These are phyloP conservation scores for Solenodon paradoxus DNA, from an alignment of 2,113 vertebrate genomes.

Conservation along the genomic window DNA sequence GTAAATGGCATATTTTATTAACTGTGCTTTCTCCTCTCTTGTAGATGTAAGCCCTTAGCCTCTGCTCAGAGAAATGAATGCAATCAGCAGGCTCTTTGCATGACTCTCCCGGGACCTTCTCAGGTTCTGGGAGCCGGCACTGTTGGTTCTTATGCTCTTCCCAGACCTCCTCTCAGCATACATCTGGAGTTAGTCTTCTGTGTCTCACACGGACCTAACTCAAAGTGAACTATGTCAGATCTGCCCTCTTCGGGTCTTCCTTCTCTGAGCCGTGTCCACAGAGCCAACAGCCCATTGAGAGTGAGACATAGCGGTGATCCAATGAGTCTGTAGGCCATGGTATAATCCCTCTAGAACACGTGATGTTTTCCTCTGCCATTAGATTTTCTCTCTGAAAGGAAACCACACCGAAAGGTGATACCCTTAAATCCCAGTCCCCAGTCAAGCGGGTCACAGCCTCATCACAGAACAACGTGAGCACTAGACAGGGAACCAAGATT, in stretches of 20 bases:
- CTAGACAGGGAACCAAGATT: not conserved
- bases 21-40: not conserved
- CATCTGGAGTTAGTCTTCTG: not conserved
- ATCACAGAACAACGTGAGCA: not conserved
- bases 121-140: not conserved
- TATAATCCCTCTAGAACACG: not conserved
- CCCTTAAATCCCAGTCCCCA: not conserved
- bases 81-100: not conserved
- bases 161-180: not conserved
- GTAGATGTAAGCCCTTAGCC: not conserved
- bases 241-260: too few species aligned
- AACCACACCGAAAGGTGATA: not conserved
- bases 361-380: accelerated
- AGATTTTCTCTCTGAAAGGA: not conserved
- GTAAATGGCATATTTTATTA: not conserved
- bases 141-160: not conserved
- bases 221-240: too few species aligned
- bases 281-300: accelerated
- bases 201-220: not conserved
- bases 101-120: not conserved
- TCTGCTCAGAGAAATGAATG: not conserved
- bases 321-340: not conserved
- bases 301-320: not conserved
- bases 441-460: too few species aligned
- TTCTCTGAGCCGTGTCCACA: not conserved